Evolutionary conservation across 2,113 vertebrate genomes (phyloP).

Genomic region (Leucopsar rothschildi): DNA sequence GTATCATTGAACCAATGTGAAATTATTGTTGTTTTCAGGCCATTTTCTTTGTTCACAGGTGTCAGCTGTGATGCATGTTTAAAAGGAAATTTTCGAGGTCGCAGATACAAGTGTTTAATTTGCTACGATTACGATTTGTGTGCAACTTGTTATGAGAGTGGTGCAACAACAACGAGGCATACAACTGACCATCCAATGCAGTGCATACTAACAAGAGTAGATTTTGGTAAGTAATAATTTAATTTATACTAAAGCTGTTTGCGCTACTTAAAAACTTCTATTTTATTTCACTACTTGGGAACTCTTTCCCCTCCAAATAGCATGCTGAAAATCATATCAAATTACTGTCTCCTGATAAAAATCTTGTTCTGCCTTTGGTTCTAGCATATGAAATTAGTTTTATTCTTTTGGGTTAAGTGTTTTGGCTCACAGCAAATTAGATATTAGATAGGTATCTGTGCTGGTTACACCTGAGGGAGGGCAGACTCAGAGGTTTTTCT

Average conservation of each 20-base stretch:
- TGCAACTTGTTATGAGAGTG: slow-evolving; percentile 98
- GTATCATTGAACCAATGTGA: background rate
- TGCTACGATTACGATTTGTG: slow-evolving; percentile 99
- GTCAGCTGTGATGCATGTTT: slow-evolving; percentile 99
- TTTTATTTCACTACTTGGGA: background rate
- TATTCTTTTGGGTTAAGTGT: background rate
- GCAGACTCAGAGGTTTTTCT: too few relatives aligned
- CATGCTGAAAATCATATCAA: background rate
- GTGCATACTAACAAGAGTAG: slow-evolving; percentile 82
- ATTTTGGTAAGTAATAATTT: background rate
- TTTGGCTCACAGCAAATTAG: background rate
- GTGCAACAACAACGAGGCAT: slow-evolving; percentile 95
- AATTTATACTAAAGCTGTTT: background rate
- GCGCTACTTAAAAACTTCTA: background rate
- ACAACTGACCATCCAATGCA: slow-evolving; percentile 99
- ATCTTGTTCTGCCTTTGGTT: background rate
- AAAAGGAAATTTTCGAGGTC: slow-evolving; percentile 98
- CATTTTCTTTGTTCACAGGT: slow-evolving; percentile 78
- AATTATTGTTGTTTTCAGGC: background rate
- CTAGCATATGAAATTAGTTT: background rate
- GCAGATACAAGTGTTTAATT: slow-evolving; percentile 99
- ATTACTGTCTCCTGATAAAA: background rate
- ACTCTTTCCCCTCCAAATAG: background rate
- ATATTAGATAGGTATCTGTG: background rate
- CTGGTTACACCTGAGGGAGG: too few relatives aligned